Evolutionary conservation across 2,113 vertebrate species (phyloP), one percentile per base, ranked within the genome.

Genomic region (Anguilla japonica): DNA sequence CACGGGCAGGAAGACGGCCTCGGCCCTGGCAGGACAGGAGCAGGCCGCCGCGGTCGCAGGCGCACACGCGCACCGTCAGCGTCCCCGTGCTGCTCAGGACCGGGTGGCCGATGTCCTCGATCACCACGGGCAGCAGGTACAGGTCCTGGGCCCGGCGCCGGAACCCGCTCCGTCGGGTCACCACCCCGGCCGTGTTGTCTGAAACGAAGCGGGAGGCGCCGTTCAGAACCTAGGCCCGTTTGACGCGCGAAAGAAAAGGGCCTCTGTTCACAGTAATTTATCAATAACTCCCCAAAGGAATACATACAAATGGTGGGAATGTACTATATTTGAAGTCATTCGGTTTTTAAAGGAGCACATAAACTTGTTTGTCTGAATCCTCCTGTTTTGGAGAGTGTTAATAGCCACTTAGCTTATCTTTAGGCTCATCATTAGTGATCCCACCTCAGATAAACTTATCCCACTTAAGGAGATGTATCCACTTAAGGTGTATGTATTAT

Each of bases 161-260:
- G 91, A 98, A 98, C 43, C 96, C 96, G 5, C 95, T 93, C 89
- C 95, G 97, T 43, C 93, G 92, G 43, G 97, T 93, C 94, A 97
- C 95, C 82, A 99, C 96, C 67, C 97, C 97, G 81, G 98, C 98
- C 53, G 97, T 97, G 94, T 98, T 99, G 93, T 99, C 98, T 99
- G 92, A 13, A 83, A 81, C 15, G 0, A 41, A 78, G 79, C 22
- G 29, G 34, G 26, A 41, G 57, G n/a, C 75, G 63, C 29, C n/a
- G 41, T 40, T 41, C 39, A 84, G 67, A 83, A 79, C 60, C 1
- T 26, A 79, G 16, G 40, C 15, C n/a, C 79, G 84, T 46, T 22
- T 6, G 41, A 50, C 80, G 78, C 29, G 53, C 43, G 34, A 29
- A 53, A 71, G 43, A 82, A 85, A 87, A 9, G 46, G 40, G n/a